Evolutionary conservation across 2,797 vertebrate species (phyloP), one percentile per base, ranked within the genome.

Genomic region (Sardinella longiceps): DNA sequence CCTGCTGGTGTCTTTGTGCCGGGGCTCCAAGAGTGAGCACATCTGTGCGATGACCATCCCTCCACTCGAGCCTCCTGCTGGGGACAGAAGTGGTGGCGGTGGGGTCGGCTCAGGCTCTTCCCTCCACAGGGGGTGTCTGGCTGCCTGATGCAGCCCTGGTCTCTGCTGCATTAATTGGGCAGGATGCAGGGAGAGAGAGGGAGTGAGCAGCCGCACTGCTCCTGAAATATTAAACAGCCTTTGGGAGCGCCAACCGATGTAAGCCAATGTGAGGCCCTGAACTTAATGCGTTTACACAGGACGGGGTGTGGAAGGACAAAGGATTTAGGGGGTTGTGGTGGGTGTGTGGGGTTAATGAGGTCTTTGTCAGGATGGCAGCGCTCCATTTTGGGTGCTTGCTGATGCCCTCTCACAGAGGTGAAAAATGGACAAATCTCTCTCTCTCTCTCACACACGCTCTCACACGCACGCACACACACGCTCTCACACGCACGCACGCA

Each of bases 181-280:
- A 25, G 82, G 66, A 74, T 37, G 37, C 51, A 51, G 50, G 33
- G 63, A 77, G 82, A 48, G 12, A 37, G 66, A 51, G 18, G 18
- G 51, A 53, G 51, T 10, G 28, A 11, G 4, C 43, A 30, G 82
- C 46, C 66, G 3, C 46, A 77, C 45, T 23, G 39, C 28, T 23
- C 15, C 63, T 83, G 63, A 77, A 83, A 51, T 83, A 83, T 83
- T 83, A 51, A 83, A 37, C 63, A 83, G 82, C 63, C 46, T 83
- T 83, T 48, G 45, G 46, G 82, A 23, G 23, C 5, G 66, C n/a
- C 82, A 37, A 37, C 28, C 18, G 50, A 83, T 83, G 82, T 83
- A 77, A 83, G 63, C 82, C 3, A 48, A 51, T 10, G 10, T 25
- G 56, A 2, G n/a, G 56, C 56, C 53, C 56, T 60, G 56, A 60